A percentile compares a stretch with the other conserved stretches of the same genome.
phyloP scores from a whole-genome alignment of 2,113 vertebrate species.

The Upupa epops region DNA sequence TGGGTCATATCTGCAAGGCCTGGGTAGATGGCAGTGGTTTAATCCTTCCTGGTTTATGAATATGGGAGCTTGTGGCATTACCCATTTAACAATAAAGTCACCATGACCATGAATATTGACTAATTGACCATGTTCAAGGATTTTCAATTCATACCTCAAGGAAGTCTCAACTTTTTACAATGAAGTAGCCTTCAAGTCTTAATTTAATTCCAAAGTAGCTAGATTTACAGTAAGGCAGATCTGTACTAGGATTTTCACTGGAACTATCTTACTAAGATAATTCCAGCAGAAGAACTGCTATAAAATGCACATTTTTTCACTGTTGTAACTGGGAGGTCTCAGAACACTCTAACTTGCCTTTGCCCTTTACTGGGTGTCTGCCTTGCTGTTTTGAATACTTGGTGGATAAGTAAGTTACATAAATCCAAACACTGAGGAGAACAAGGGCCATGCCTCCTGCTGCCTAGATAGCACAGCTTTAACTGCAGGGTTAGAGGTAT shows the following conservation, averaged over 20 bases:
- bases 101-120: background rate
- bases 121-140: background rate
- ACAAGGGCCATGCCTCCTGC: background rate
- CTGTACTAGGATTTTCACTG: background rate
- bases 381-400: constrained; percentile 26
- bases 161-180: background rate
- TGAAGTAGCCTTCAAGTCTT: background rate
- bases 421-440: constrained; percentile 25
- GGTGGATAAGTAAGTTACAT: background rate
- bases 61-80: background rate
- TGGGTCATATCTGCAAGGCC: background rate
- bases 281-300: background rate
- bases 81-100: background rate
- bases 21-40: background rate
- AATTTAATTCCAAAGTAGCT: background rate
- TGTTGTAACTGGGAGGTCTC: constrained; percentile 5
- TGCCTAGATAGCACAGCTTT: background rate
- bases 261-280: background rate
- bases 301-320: constrained; percentile 12
- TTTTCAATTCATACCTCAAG: background rate
- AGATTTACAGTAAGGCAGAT: background rate
- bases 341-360: background rate
- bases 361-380: background rate
- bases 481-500: background rate
- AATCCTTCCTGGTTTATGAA: background rate